Conservation (phyloP, 2,888 invertebrate species). For the Camptogramma bilineatum region DNA sequence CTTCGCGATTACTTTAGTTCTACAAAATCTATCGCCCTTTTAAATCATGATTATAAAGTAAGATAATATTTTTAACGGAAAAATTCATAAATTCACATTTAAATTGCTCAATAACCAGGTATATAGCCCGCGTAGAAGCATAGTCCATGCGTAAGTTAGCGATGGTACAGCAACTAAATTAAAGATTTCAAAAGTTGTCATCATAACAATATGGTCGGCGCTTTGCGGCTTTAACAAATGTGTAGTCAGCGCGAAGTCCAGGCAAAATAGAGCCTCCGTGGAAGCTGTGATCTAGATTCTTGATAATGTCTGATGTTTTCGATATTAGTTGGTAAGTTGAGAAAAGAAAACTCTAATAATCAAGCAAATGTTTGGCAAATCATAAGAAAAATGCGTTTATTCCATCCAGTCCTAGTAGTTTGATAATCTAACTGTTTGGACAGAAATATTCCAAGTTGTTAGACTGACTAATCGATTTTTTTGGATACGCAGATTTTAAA, state of each 20-base stretch:
- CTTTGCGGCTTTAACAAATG: no score
- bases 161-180: neutral
- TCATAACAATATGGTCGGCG: neutral
- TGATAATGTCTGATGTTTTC: neutral
- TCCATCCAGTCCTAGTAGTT: no score
- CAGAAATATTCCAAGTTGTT: no score
- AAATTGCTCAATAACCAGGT: no score
- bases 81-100: no score
- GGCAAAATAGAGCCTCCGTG: neutral
- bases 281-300: neutral
- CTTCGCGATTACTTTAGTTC: no score
- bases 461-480: no score
- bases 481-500: no score
- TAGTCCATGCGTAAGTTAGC: neutral
- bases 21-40: no score
- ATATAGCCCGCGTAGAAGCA: neutral
- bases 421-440: no score
- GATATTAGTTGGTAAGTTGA: neutral
- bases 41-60: no score
- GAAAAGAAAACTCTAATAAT: neutral
- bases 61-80: no score
- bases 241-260: neutral
- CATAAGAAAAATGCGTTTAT: slow-evolving; percentile 15
- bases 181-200: neutral
- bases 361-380: slow-evolving; percentile 15